These are phyloP conservation scores for Ceratothoa steindachneri DNA, from an alignment of 2,888 invertebrate species.

Conservation along the genomic window DNA sequence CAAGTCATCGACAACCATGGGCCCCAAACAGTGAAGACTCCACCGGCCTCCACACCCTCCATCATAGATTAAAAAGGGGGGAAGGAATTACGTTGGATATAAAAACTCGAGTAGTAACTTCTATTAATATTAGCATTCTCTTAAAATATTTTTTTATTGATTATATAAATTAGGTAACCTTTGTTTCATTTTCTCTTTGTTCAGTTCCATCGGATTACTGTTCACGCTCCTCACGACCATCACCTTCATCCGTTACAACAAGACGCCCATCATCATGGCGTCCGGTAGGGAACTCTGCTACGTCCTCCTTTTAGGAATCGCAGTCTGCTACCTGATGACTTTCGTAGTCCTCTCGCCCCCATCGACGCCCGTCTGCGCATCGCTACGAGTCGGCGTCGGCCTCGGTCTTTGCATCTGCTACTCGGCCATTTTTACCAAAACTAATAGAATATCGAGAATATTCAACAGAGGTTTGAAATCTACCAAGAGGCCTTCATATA, in stretches of 20 bases:
- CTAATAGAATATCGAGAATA: conserved; percentile 61
- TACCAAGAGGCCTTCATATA: conserved; percentile 68
- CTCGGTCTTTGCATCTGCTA: conserved; percentile 70
- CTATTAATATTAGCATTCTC: no score
- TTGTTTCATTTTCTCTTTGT: no score
- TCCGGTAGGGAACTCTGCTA: conserved; percentile 73
- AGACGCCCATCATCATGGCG: conserved; percentile 71
- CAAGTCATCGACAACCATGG: no score
- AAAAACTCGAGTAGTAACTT: no score
- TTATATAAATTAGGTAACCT: no score
- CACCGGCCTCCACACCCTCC: no score
- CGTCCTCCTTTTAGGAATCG: conserved; percentile 66
- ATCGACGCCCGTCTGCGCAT: conserved; percentile 62
- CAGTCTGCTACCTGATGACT: conserved; percentile 67
- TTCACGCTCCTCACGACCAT: conserved; percentile 62
- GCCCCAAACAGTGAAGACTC: no score
- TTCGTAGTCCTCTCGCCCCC: conserved; percentile 68
- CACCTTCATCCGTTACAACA: conserved; percentile 62
- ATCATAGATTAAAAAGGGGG: no score
- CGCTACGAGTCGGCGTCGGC: conserved; percentile 65
- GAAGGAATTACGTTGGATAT: no score
- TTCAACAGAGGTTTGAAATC: conserved; percentile 68
- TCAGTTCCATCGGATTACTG: conserved; percentile 60
- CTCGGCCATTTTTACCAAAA: conserved; percentile 70
- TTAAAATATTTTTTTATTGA: no score